Base-by-base conservation (phyloP, 64 coral and sea anemone genomes). In the Anthopleura sola region DNA sequence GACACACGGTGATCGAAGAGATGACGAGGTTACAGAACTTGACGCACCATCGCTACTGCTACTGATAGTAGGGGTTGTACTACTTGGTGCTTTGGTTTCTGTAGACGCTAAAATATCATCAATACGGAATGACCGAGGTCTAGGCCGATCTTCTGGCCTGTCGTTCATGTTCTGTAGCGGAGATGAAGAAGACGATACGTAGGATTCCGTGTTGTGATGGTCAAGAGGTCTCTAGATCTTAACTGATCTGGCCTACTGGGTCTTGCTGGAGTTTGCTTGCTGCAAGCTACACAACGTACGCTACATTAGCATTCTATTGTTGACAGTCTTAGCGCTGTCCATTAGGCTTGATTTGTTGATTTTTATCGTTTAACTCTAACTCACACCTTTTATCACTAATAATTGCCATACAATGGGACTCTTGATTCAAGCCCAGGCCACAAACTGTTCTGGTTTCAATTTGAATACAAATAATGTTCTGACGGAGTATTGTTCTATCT, bases 231-330 rank as follows among this genome's bases (percentile, higher is more conserved):
- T 71, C 29, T 29, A 71, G 66, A 71, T 71, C 66, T 71, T 32
- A 32, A 34, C 66, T 71, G 29, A 71, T 71, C 66, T 71, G 29
- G 66, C 12, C 20, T 34, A 26, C 8, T 68, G 3, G 21, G 24
- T 62, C 38, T 46, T 24, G n/a, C 76, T 79, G 15, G 36, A 38
- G 76, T 79, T 79, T 79, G 44, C 76, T 79, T 79, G 76, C n/a
- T 40, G 36, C 44, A 79, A 34, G 66, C 66, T 71, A 71, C 66
- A 34, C 66, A 71, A 34, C 58, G 34, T 53, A 53, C 76, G 44
- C 76, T 48, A 79, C 75, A 77, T 79, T 79, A 48, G 76, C 76
- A 79, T 79, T 79, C 76, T 79, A 79, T 79, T 79, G 76, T 79
- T 79, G 76, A 79, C 76, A 44, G 76, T 79, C 76, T 44, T 18